These are phyloP conservation scores for Acromyrmex echinatior DNA, from an alignment of 1,140 invertebrate species.

Conservation along the genomic window DNA sequence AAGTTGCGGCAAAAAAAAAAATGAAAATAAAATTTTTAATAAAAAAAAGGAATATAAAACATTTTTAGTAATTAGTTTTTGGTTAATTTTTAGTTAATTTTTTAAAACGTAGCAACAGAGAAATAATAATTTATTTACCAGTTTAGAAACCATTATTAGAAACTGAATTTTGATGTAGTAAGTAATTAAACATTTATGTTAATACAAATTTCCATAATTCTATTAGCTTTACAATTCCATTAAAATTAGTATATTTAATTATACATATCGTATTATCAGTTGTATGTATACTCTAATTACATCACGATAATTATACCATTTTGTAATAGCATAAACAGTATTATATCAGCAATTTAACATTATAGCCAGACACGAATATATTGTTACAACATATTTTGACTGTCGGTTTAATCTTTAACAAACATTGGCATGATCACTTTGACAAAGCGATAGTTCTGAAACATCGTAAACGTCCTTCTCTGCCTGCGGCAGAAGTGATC, in stretches of 20 bases:
- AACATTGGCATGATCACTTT: neutral
- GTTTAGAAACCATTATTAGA: neutral
- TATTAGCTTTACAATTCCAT: neutral
- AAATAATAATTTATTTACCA: neutral
- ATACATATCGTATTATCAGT: constrained; percentile 10
- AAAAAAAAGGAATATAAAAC: neutral
- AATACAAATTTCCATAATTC: neutral
- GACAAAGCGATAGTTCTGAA: neutral
- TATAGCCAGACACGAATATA: neutral
- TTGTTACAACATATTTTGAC: neutral
- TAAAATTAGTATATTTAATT: constrained; percentile 12
- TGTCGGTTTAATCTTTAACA: constrained; percentile 14
- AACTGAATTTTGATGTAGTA: neutral
- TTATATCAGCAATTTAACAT: neutral
- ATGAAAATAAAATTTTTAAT: neutral
- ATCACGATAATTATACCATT: neutral
- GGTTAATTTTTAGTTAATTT: neutral
- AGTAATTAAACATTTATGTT: neutral
- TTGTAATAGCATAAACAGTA: neutral
- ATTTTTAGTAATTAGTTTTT: neutral
- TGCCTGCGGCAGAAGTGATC: constrained; percentile 16
- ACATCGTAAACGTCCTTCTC: neutral
- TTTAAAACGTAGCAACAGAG: neutral
- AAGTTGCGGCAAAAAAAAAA: neutral
- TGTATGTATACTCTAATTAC: neutral